phyloP scores from a whole-genome alignment of 1,140 invertebrate species.

The Drosophila neocordata region DNA sequence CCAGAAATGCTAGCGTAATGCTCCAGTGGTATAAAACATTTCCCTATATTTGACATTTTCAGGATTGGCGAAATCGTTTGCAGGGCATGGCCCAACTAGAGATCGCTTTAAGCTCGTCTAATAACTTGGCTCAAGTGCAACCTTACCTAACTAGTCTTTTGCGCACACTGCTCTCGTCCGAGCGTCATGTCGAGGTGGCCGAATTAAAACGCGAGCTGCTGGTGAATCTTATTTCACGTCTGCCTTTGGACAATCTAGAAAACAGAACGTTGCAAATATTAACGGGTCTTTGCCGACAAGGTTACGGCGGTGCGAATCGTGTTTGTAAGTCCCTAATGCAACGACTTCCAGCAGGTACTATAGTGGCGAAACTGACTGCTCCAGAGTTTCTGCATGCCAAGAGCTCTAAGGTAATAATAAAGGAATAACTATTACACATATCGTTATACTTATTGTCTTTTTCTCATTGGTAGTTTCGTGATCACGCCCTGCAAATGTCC shows the following conservation, averaged over 20 bases:
- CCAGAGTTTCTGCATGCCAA: conserved; percentile 86
- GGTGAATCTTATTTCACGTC: conserved; percentile 76
- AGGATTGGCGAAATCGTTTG: conserved; percentile 85
- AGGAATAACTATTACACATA: neutral
- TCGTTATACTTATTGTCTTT: neutral
- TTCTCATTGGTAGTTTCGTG: conserved; percentile 85
- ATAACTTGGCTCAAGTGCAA: conserved; percentile 84
- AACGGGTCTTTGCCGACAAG: conserved; percentile 85
- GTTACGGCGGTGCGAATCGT: conserved; percentile 85
- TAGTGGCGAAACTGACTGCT: conserved; percentile 86
- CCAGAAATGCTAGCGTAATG: conserved; percentile 17
- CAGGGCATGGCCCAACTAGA: conserved; percentile 85
- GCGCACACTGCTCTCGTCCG: conserved; percentile 84
- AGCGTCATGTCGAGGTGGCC: conserved; percentile 76
- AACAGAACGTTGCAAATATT: conserved; percentile 84
- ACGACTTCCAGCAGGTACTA: conserved; percentile 85
- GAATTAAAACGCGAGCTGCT: conserved; percentile 75
- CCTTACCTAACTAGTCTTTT: conserved; percentile 87
- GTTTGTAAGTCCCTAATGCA: conserved; percentile 87
- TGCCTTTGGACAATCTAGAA: conserved; percentile 81
- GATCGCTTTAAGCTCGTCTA: conserved; percentile 83
- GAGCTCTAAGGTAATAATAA: conserved; percentile 84
- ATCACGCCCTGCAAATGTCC: conserved; percentile 90
- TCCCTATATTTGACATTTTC: conserved; percentile 25
- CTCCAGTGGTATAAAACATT: conserved; percentile 23